phyloP scores from a whole-genome alignment of 1,140 invertebrate genomes.

The Trachelipus rathkii region DNA sequence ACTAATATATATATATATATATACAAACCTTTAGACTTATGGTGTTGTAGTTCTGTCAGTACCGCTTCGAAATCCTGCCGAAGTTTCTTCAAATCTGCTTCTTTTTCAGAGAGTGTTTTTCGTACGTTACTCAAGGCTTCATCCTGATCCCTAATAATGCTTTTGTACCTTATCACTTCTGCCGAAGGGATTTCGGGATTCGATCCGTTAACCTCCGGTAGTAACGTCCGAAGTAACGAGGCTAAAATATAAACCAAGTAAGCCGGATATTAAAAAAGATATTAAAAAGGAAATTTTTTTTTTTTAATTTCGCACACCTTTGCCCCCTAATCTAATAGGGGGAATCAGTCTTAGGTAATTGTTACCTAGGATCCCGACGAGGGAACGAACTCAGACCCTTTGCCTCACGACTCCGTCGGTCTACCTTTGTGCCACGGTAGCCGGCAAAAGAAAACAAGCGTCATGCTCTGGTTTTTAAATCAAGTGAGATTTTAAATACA shows the following conservation, averaged over 20 bases:
- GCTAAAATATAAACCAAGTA: slow-evolving; percentile 2
- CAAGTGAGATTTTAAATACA: too few species aligned
- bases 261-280: not conserved
- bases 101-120: slow-evolving; percentile 1
- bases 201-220: slow-evolving; percentile 25
- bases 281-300: too few species aligned
- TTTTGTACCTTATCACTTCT: slow-evolving; percentile 38
- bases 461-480: too few species aligned
- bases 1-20: too few species aligned
- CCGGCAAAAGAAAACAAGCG: too few species aligned
- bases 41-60: slow-evolving; percentile 24
- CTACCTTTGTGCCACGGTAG: too few species aligned
- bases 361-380: too few species aligned
- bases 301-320: too few species aligned
- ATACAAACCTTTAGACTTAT: slow-evolving; percentile 26
- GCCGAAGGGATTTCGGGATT: slow-evolving; percentile 27
- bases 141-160: slow-evolving; percentile 37
- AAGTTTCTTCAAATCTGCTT: slow-evolving; percentile 19
- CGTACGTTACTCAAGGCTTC: slow-evolving; percentile 21
- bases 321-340: too few species aligned
- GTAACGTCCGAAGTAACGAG: slow-evolving; percentile 27
- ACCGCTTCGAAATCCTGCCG: slow-evolving; percentile 19
- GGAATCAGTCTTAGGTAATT: too few species aligned
- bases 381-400: too few species aligned
- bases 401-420: too few species aligned